Evolutionary conservation across 2,888 invertebrate species (phyloP).

Genomic region (Drosophila dives): DNA sequence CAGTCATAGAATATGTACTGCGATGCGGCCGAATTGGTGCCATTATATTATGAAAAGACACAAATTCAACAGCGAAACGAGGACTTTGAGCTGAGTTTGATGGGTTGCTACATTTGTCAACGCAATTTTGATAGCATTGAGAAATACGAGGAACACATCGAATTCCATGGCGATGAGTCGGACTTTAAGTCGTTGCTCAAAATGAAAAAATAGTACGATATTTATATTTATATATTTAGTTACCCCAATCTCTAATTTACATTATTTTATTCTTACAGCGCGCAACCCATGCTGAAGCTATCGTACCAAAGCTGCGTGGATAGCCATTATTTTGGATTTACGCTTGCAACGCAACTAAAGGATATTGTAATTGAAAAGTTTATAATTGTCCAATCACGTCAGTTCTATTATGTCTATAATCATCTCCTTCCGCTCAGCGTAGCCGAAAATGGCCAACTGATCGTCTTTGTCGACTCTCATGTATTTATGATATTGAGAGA

Average conservation of each 20-base stretch:
- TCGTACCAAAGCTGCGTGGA: conserved; percentile 78
- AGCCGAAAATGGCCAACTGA: conserved; percentile 46
- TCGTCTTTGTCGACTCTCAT: conserved; percentile 81
- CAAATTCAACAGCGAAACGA: conserved; percentile 31
- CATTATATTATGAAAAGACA: conserved; percentile 71
- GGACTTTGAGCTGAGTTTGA: conserved; percentile 66
- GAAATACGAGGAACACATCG: conserved; percentile 79
- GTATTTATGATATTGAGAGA: conserved; percentile 76
- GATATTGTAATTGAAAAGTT: conserved; percentile 80
- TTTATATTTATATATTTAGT: neutral
- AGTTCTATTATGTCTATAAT: conserved; percentile 78
- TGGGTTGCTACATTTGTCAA: conserved; percentile 82
- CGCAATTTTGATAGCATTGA: conserved; percentile 72
- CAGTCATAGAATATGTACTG: conserved; percentile 56
- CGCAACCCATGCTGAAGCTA: conserved; percentile 62
- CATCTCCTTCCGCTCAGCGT: conserved; percentile 67
- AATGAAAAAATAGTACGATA: conserved; percentile 67
- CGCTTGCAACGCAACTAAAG: conserved; percentile 60
- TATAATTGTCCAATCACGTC: conserved; percentile 78
- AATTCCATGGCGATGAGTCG: conserved; percentile 80
- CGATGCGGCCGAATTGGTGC: conserved; percentile 45
- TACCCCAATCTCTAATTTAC: neutral
- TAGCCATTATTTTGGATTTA: conserved; percentile 81
- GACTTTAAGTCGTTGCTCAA: conserved; percentile 75
- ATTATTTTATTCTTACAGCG: conserved; percentile 49